These are phyloP conservation scores for Pachycephus smyrnensis DNA, from an alignment of 2,888 invertebrate species.

Conservation along the genomic window DNA sequence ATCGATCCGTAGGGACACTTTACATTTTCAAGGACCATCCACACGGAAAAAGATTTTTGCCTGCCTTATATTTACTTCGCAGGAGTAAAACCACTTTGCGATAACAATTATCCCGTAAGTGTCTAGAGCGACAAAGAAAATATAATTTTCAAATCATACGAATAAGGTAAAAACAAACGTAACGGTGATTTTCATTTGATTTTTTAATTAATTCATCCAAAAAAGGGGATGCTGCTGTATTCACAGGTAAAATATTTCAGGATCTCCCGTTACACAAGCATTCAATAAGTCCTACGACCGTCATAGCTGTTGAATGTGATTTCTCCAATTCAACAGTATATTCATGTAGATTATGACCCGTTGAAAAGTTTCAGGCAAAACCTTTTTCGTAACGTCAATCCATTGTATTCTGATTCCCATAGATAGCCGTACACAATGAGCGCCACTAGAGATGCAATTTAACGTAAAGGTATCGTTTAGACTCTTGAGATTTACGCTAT, in stretches of 20 bases:
- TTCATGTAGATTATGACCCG: no score
- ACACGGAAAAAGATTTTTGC: neutral
- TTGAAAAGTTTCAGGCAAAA: neutral
- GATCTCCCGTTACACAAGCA: no score
- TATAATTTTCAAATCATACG: no score
- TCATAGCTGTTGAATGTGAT: no score
- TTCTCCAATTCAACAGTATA: no score
- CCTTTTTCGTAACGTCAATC: slow-evolving; percentile 22
- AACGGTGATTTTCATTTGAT: no score
- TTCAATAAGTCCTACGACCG: no score
- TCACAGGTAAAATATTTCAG: no score
- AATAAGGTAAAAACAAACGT: no score
- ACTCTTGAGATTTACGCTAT: neutral
- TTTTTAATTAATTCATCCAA: no score
- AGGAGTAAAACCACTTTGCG: neutral
- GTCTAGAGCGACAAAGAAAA: neutral
- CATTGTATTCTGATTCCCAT: slow-evolving; percentile 16
- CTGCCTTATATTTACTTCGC: neutral
- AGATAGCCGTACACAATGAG: slow-evolving; percentile 12
- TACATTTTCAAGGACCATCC: neutral
- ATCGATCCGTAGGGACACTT: neutral
- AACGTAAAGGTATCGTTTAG: slow-evolving; percentile 18
- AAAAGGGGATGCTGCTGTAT: no score
- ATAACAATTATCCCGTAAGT: neutral
- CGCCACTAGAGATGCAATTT: slow-evolving; percentile 30